These are phyloP conservation scores for Magallana angulata DNA, from an alignment of 1,140 invertebrate genomes.

Conservation along the genomic window DNA sequence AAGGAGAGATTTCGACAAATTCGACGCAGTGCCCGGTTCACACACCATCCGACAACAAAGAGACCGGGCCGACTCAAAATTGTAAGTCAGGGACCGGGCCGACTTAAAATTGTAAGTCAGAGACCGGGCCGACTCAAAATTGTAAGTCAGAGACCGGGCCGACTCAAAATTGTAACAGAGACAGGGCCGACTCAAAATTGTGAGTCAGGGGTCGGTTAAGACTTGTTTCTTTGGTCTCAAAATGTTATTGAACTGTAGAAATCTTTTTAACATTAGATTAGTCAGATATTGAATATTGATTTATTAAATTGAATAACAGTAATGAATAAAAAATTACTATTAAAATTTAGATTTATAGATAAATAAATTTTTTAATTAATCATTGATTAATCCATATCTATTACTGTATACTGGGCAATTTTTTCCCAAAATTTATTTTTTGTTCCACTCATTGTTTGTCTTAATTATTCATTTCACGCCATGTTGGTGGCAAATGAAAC, in stretches of 20 bases:
- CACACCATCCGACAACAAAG: constrained; percentile 53
- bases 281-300: no score
- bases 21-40: constrained; percentile 63
- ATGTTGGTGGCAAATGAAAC: no score
- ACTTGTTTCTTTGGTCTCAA: no score
- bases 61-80: constrained; percentile 67
- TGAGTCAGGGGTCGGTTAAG: neutral
- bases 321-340: neutral
- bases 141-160: constrained; percentile 58
- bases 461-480: no score
- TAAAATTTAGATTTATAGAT: neutral
- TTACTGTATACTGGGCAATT: no score
- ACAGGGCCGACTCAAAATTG: constrained; percentile 64
- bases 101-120: constrained; percentile 57
- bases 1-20: constrained; percentile 69
- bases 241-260: no score
- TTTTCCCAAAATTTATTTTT: no score
- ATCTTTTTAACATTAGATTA: no score
- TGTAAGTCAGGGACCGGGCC: constrained; percentile 58
- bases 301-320: neutral
- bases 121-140: constrained; percentile 66
- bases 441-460: no score
- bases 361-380: neutral
- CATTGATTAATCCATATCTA: no score
- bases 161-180: constrained; percentile 60